A percentile compares a stretch with the other conserved stretches of the same genome.
Conservation (phyloP, 2,888 invertebrate genomes). For the Saturnia pavonia region DNA sequence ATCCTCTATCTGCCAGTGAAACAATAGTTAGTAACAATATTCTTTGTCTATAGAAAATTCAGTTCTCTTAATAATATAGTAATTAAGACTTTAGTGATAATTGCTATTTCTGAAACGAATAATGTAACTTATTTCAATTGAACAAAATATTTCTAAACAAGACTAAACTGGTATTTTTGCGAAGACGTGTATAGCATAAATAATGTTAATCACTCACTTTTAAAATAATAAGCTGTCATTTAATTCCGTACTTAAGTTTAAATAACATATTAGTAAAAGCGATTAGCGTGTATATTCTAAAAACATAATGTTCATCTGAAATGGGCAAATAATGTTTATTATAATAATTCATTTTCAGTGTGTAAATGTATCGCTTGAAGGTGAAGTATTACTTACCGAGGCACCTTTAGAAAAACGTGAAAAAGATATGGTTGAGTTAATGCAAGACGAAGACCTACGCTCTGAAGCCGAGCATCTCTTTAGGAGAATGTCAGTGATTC, state of each 20-base stretch:
- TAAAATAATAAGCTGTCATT: background rate
- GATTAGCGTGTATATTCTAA: background rate
- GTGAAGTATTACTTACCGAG: slow-evolving; percentile 54
- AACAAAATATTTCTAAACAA: background rate
- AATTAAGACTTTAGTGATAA: background rate
- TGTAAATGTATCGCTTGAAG: slow-evolving; percentile 66
- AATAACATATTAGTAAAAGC: background rate
- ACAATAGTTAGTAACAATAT: too few relatives aligned
- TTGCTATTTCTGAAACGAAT: background rate
- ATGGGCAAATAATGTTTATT: background rate
- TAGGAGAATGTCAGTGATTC: slow-evolving; percentile 68
- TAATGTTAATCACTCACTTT: background rate
- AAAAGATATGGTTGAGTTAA: slow-evolving; percentile 63
- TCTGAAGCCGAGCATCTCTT: slow-evolving; percentile 67
- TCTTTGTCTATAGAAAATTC: too few relatives aligned
- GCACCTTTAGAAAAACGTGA: slow-evolving; percentile 62
- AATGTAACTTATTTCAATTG: background rate
- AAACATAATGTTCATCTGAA: background rate
- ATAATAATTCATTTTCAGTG: slow-evolving; percentile 47
- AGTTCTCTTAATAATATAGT: background rate
- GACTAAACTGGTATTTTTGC: background rate
- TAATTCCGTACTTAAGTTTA: background rate
- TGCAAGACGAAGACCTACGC: slow-evolving; percentile 69
- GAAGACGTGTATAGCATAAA: background rate
- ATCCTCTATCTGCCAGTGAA: too few relatives aligned